phyloP scores from a whole-genome alignment of 2,113 vertebrate species.

The Epinephelus lanceolatus region DNA sequence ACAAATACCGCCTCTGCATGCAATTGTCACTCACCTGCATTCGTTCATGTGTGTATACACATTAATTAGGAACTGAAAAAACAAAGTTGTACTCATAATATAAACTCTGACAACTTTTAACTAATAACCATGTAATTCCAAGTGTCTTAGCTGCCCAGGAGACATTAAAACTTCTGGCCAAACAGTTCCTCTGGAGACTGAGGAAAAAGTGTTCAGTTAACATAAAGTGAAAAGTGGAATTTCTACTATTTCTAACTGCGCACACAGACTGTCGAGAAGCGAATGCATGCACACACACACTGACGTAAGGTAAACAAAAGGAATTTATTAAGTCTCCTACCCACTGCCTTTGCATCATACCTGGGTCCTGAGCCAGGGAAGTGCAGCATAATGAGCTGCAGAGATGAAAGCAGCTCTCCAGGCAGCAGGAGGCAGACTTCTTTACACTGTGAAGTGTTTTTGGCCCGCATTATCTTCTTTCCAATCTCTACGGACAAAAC shows the following conservation, averaged over 20 bases:
- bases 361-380: constrained; percentile 45
- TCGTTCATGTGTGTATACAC: too few relatives aligned
- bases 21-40: too few relatives aligned
- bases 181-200: background rate
- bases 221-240: background rate
- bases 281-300: constrained; percentile 29
- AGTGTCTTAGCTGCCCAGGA: background rate
- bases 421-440: constrained; percentile 69
- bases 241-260: background rate
- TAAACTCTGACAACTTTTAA: background rate
- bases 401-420: constrained; percentile 73
- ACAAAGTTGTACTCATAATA: background rate
- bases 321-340: constrained; percentile 60
- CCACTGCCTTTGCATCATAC: constrained; percentile 67
- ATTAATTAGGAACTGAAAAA: background rate
- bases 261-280: background rate
- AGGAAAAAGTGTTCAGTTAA: background rate
- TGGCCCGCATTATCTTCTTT: constrained; percentile 58
- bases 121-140: background rate
- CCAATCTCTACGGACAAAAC: constrained; percentile 67
- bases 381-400: constrained; percentile 61
- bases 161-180: background rate
- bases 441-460: constrained; percentile 61
- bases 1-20: too few relatives aligned
- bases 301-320: constrained; percentile 59